These are phyloP conservation scores for Amphiprion ocellaris DNA, from an alignment of 2,113 vertebrate genomes.

Conservation along the genomic window DNA sequence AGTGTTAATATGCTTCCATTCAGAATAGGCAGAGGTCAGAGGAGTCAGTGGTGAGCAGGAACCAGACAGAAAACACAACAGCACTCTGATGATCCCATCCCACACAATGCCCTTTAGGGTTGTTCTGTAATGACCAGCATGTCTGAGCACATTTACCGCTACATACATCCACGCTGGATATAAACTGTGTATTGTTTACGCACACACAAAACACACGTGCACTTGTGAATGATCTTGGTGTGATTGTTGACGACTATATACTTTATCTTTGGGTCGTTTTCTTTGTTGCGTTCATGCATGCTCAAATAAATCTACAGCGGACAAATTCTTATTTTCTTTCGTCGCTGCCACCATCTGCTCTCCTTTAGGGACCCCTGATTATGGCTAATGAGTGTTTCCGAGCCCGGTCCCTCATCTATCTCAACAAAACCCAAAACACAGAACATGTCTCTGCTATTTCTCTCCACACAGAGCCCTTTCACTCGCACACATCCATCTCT, in stretches of 20 bases:
- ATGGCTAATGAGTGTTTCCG: slow-evolving; percentile 79
- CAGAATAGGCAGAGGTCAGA: slow-evolving; percentile 78
- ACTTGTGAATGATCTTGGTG: slow-evolving; percentile 17
- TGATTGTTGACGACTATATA: slow-evolving; percentile 4
- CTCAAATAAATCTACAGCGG: slow-evolving; percentile 35
- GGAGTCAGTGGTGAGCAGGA: slow-evolving; percentile 72
- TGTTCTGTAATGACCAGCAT: slow-evolving; percentile 70
- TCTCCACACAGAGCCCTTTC: slow-evolving; percentile 62
- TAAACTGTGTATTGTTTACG: slow-evolving; percentile 46
- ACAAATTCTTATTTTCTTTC: slow-evolving; percentile 52
- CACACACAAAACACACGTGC: background rate
- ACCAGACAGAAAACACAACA: slow-evolving; percentile 75
- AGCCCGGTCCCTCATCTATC: slow-evolving; percentile 78
- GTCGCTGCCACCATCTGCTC: slow-evolving; percentile 71
- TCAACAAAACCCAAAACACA: slow-evolving; percentile 68
- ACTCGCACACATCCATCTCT: slow-evolving; percentile 66
- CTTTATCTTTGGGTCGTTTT: slow-evolving; percentile 39
- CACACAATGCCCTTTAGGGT: slow-evolving; percentile 71
- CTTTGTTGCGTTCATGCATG: slow-evolving; percentile 18
- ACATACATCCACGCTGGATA: slow-evolving; percentile 61
- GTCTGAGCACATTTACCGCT: slow-evolving; percentile 65
- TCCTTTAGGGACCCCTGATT: slow-evolving; percentile 76
- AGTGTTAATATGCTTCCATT: slow-evolving; percentile 86
- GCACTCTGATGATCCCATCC: slow-evolving; percentile 67
- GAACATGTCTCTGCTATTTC: slow-evolving; percentile 78